phyloP scores from a whole-genome alignment of 2,888 invertebrate genomes.

The Hipparchia semele region DNA sequence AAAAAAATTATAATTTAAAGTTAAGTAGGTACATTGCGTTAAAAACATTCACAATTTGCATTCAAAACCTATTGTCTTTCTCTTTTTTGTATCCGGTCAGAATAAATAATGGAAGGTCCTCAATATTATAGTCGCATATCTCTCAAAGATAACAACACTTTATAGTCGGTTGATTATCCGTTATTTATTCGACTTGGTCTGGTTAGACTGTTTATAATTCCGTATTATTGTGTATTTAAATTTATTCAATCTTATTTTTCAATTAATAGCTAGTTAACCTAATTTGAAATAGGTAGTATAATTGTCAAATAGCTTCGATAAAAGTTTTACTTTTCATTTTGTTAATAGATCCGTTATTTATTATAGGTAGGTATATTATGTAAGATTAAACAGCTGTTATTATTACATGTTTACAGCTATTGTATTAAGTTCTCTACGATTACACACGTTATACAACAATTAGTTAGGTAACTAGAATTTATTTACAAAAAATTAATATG shows the following conservation, averaged over 20 bases:
- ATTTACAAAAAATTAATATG: no score
- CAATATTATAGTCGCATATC: conserved; percentile 33
- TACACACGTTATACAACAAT: no score
- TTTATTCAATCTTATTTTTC: conserved; percentile 26
- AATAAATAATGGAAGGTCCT: conserved; percentile 30
- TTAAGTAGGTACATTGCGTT: no score
- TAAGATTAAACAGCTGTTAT: no score
- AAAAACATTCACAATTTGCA: neutral
- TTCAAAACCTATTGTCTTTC: neutral
- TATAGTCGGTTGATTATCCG: conserved; percentile 42
- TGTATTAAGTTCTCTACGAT: no score
- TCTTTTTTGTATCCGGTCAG: neutral
- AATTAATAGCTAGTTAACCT: conserved; percentile 27
- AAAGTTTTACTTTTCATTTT: neutral
- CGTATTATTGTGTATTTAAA: conserved; percentile 24
- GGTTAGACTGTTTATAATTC: conserved; percentile 41
- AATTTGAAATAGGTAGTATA: conserved; percentile 10
- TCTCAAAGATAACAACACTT: conserved; percentile 44
- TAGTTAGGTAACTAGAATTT: no score
- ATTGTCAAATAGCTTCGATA: neutral
- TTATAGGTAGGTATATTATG: no score
- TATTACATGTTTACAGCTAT: no score
- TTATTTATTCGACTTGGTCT: conserved; percentile 48
- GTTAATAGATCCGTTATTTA: neutral
- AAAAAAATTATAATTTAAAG: no score